These are phyloP conservation scores for Pelecanus crispus DNA, from an alignment of 2,113 vertebrate species.

Conservation along the genomic window DNA sequence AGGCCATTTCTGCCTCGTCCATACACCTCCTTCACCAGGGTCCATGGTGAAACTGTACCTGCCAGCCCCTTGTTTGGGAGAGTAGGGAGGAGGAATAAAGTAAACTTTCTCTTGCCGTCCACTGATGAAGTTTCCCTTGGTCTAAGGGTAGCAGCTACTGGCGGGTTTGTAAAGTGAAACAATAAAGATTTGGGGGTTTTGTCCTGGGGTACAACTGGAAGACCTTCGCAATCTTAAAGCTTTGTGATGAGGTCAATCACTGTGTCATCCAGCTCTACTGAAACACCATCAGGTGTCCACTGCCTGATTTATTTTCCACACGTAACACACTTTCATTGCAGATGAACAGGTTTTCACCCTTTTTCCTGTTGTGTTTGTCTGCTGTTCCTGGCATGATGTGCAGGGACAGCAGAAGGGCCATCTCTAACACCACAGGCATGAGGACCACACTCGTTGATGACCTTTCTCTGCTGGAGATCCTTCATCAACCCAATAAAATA, in stretches of 20 bases:
- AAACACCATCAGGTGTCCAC: background rate
- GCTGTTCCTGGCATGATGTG: background rate
- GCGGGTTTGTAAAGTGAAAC: background rate
- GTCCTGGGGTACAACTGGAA: background rate
- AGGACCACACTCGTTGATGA: background rate
- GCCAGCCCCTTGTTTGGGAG: fast-evolving
- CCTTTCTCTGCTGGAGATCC: background rate
- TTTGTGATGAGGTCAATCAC: background rate
- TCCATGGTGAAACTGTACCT: background rate
- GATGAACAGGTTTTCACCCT: background rate
- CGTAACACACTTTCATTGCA: background rate
- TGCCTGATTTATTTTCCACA: background rate
- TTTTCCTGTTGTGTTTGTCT: background rate
- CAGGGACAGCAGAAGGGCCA: background rate
- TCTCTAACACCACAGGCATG: background rate
- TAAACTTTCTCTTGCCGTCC: background rate
- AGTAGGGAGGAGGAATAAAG: background rate
- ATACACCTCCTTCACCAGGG: background rate
- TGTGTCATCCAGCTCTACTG: background rate
- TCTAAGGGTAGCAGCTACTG: background rate
- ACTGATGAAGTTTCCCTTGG: background rate
- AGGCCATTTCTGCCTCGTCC: background rate
- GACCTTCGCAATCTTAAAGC: background rate
- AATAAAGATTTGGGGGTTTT: background rate
- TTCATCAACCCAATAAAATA: background rate